Base-by-base conservation (phyloP, 2,113 vertebrate genomes). In the Seriola rivoliana region DNA sequence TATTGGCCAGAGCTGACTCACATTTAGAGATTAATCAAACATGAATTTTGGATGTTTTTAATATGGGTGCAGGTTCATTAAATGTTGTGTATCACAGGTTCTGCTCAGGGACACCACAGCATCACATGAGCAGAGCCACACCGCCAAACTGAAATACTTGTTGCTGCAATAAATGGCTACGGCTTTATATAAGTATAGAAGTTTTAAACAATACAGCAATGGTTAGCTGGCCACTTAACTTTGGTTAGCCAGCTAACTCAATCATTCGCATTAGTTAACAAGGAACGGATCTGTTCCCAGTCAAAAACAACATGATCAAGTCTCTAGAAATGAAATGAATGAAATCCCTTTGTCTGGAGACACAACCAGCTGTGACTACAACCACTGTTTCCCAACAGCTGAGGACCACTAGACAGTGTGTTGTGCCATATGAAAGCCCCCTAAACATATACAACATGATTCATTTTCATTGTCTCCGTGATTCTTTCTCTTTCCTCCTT, bases 331-430 rank as follows among this genome's bases (percentile, higher is more conserved):
- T 52, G 42, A 34, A 70, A 72, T 58, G 6, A 74, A 66, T 42
- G 19, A 36, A 29, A 29, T 29, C 12, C 29, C 16, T 80, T 82
- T 71, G 54, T 65, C 67, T 80, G 55, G 32, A 78, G 80, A 77
- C 64, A 55, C 65, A 76, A 68, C 74, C 70, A 75, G 76, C 63
- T 85, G 81, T 78, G 40, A 80, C 72, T 75, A 75, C 73, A 83
- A 36, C 60, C 70, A 54, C 54, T 40, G 25, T 70, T 88, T 66
- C 44, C 11, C 73, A 64, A 75, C 57, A 84, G 58, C 46, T 34
- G 64, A 42, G 40, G 52, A 52, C 60, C 16, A 66, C 46, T 40
- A 65, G 42, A 73, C 23, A 10, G 12, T 64, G 50, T 68, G 78
- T 50, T 65, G 34, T 48, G 59, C 40, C 48, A 46, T 4, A 59